Percentiles rank a stretch among this genome's conserved stretches.
These are phyloP conservation scores for Rutpela maculata DNA, from an alignment of 2,888 invertebrate species.

Conservation along the genomic window DNA sequence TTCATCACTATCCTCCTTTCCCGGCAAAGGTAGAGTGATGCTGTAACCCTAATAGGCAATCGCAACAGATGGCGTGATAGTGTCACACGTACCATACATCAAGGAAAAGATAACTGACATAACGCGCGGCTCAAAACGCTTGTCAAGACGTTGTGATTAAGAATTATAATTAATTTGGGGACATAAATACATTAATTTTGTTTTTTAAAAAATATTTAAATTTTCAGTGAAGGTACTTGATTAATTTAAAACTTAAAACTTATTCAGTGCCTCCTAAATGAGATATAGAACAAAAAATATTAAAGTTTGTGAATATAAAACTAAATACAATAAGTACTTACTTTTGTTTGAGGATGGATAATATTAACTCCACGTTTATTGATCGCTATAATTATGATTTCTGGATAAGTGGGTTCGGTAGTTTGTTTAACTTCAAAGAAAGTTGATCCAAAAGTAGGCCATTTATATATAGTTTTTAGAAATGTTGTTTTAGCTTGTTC, in stretches of 20 bases:
- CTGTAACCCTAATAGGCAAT: no score
- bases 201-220: background rate
- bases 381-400: constrained; percentile 91
- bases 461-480: constrained; percentile 83
- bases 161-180: no score
- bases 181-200: background rate
- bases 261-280: no score
- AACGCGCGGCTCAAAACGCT: no score
- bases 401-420: constrained; percentile 90
- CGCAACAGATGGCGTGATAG: no score
- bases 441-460: constrained; percentile 95
- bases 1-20: no score
- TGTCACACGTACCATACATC: no score
- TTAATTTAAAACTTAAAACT: no score
- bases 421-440: constrained; percentile 97
- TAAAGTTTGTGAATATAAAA: background rate
- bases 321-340: constrained; percentile 70
- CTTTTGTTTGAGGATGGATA: constrained; percentile 91
- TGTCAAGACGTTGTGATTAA: no score
- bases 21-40: no score
- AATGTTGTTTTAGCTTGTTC: constrained; percentile 90
- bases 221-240: background rate
- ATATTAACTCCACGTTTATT: constrained; percentile 93
- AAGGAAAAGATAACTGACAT: no score
- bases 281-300: background rate